These are phyloP conservation scores for Brenthis ino DNA, from an alignment of 2,888 invertebrate genomes.

Conservation along the genomic window DNA sequence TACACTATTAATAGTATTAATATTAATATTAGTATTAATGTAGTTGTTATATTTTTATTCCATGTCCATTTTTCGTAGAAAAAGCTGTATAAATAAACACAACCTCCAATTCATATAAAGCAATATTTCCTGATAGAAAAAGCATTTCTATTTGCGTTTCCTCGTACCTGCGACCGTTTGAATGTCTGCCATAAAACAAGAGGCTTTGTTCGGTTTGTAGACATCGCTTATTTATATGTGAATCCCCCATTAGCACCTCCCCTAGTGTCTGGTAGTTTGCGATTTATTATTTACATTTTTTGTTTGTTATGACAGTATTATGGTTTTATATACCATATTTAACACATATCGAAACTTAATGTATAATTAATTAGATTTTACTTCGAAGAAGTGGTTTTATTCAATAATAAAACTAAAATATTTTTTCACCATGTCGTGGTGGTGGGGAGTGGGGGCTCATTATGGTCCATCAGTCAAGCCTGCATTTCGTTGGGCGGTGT, in stretches of 20 bases:
- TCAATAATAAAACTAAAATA: no score
- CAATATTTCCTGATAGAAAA: constrained; percentile 23
- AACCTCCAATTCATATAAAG: constrained; percentile 11
- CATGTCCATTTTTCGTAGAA: neutral
- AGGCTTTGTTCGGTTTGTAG: constrained; percentile 32
- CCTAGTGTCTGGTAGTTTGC: constrained; percentile 23
- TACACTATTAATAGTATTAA: no score
- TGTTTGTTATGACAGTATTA: neutral
- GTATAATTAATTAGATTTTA: no score
- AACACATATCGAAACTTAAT: neutral
- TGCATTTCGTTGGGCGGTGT: no score
- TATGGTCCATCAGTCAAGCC: no score
- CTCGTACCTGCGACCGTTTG: constrained; percentile 21
- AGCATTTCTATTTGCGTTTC: constrained; percentile 25
- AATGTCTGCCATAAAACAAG: constrained; percentile 29
- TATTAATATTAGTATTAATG: no score
- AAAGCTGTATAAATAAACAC: neutral
- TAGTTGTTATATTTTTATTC: neutral
- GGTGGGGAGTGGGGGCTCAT: no score
- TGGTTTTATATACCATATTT: neutral
- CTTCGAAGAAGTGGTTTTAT: no score
- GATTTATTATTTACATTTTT: constrained; percentile 21
- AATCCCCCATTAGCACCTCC: constrained; percentile 32
- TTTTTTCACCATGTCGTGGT: no score
- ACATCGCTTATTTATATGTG: constrained; percentile 32